phyloP scores from a whole-genome alignment of 2,888 invertebrate genomes.

The Argyra leucocephala region DNA sequence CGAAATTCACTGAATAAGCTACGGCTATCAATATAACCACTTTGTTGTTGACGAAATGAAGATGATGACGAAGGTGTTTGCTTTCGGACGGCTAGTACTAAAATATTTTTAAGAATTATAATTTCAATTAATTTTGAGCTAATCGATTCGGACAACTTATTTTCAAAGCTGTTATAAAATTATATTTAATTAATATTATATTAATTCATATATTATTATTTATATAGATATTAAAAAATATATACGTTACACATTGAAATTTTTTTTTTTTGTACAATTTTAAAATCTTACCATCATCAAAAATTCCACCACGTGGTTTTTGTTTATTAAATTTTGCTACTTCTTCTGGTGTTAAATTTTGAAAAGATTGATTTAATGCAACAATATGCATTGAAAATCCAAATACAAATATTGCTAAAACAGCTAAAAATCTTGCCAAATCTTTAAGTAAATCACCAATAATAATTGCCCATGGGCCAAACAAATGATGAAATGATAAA shows the following conservation, averaged over 20 bases:
- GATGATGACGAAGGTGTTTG: conserved; percentile 34
- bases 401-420: conserved; percentile 93
- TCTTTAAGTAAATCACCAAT: conserved; percentile 92
- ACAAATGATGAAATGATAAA: conserved; percentile 95
- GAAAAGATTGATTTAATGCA: conserved; percentile 89
- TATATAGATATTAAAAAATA: background rate
- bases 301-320: conserved; percentile 45
- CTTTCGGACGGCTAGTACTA: conserved; percentile 10
- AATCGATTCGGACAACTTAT: background rate
- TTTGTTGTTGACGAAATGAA: conserved; percentile 8
- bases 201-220: background rate
- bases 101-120: conserved; percentile 3
- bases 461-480: conserved; percentile 99
- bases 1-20: conserved; percentile 46
- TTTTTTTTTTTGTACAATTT: too few relatives aligned
- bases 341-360: conserved; percentile 56
- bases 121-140: background rate
- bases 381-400: conserved; percentile 97
- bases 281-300: conserved; percentile 63
- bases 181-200: background rate
- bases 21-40: conserved; percentile 38
- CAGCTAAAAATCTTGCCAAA: conserved; percentile 91
- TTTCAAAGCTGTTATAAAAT: background rate
- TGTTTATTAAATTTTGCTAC: conserved; percentile 49
- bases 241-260: background rate